These are phyloP conservation scores for Benthosema pterotum DNA, from an alignment of 2,797 vertebrate species.

Conservation along the genomic window DNA sequence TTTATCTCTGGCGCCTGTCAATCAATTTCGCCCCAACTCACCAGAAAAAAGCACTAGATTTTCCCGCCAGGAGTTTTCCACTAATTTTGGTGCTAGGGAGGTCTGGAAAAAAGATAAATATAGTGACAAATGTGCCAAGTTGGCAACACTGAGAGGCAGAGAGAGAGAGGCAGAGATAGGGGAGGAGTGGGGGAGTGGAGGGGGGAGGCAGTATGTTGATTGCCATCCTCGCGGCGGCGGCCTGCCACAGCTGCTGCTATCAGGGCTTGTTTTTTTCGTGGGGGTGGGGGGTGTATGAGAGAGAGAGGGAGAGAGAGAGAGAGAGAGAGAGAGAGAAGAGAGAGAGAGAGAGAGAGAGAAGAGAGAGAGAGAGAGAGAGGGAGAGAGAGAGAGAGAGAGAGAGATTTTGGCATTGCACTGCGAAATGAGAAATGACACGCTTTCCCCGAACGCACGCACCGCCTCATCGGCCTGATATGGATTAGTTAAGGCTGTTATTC, in stretches of 20 bases:
- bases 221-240: constrained; percentile 49
- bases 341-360: no score
- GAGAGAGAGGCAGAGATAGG: constrained; percentile 18
- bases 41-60: no score
- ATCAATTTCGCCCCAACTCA: no score
- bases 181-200: no score
- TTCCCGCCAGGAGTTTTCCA: no score
- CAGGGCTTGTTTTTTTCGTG: constrained; percentile 54
- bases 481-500: constrained; percentile 80
- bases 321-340: constrained; percentile 1
- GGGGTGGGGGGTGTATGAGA: constrained; percentile 41
- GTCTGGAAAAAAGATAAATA: constrained; percentile 28
- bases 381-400: constrained; percentile 10
- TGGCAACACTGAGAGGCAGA: background rate
- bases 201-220: constrained; percentile 52
- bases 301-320: constrained; percentile 21
- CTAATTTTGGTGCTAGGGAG: no score
- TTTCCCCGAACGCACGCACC: constrained; percentile 58
- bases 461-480: constrained; percentile 67
- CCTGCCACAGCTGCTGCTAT: constrained; percentile 61
- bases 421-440: constrained; percentile 70
- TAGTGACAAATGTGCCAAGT: no score
- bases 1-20: no score
- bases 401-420: constrained; percentile 45
- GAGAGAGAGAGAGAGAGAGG: constrained; percentile 12